phyloP scores from a whole-genome alignment of 1,140 invertebrate genomes.

The Formica selysi region DNA sequence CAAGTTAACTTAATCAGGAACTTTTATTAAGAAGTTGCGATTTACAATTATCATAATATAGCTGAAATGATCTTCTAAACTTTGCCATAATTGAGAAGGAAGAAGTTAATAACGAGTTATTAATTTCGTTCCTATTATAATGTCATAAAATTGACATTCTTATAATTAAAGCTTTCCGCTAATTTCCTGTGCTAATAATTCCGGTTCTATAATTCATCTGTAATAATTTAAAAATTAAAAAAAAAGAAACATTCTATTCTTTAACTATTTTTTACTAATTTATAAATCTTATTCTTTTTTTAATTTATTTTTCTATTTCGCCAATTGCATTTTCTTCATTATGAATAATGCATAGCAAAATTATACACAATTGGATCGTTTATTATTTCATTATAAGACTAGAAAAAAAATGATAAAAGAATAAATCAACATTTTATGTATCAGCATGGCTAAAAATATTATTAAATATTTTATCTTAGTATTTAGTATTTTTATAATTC shows the following conservation, averaged over 20 bases:
- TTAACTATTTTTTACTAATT: background rate
- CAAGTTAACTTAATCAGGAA: slow-evolving; percentile 35
- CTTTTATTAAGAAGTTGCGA: slow-evolving; percentile 44
- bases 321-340: slow-evolving; percentile 9
- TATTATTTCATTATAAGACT: slow-evolving; percentile 9
- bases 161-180: slow-evolving; percentile 42
- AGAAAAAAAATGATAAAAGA: background rate
- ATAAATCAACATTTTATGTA: background rate
- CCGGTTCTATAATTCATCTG: background rate
- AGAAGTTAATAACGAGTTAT: slow-evolving; percentile 43
- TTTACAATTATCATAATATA: slow-evolving; percentile 50
- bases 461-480: background rate
- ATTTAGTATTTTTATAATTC: background rate
- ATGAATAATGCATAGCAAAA: background rate
- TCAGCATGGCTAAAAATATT: background rate
- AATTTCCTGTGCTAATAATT: slow-evolving; percentile 11
- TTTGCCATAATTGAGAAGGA: slow-evolving; percentile 16
- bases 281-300: slow-evolving; percentile 10
- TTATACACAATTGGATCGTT: background rate
- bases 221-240: slow-evolving; percentile 5
- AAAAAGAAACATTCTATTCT: background rate
- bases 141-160: slow-evolving; percentile 42
- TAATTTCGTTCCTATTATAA: slow-evolving; percentile 46
- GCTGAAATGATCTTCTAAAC: background rate
- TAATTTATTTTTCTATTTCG: background rate